A percentile compares a stretch with the other conserved stretches of the same genome.
Conservation (phyloP, 2,113 vertebrate genomes). For the Pseudopipra pipra region DNA sequence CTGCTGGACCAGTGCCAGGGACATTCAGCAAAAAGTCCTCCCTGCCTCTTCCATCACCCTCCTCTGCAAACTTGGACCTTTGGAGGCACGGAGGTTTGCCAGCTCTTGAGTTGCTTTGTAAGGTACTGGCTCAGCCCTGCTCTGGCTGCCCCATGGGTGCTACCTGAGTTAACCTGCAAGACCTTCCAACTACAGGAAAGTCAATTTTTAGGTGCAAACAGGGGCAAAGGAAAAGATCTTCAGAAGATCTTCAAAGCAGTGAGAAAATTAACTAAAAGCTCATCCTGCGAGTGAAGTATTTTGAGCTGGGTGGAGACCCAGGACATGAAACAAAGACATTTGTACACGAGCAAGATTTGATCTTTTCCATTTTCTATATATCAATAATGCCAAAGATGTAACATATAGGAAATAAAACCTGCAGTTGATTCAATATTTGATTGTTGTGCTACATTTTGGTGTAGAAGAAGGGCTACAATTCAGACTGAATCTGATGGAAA, state of each 20-base stretch:
- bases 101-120: neutral
- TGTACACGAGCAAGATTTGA: neutral
- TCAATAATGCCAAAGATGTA: neutral
- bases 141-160: neutral
- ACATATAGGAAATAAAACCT: neutral
- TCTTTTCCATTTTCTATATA: neutral
- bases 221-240: neutral
- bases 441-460: neutral
- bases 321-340: neutral
- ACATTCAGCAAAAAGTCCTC: neutral
- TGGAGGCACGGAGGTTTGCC: too few relatives aligned
- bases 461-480: neutral
- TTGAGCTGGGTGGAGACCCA: neutral
- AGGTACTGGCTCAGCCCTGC: neutral
- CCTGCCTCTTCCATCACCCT: neutral
- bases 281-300: neutral
- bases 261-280: neutral
- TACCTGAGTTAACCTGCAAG: neutral
- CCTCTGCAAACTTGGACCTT: neutral
- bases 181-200: neutral
- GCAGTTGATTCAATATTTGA: neutral
- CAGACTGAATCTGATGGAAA: neutral
- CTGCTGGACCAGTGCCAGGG: fast-evolving
- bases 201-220: neutral
- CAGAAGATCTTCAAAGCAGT: neutral